Percentiles rank a stretch among this genome's conserved stretches.
phyloP scores from a whole-genome alignment of 2,888 invertebrate genomes.

The Coelinius sp. region DNA sequence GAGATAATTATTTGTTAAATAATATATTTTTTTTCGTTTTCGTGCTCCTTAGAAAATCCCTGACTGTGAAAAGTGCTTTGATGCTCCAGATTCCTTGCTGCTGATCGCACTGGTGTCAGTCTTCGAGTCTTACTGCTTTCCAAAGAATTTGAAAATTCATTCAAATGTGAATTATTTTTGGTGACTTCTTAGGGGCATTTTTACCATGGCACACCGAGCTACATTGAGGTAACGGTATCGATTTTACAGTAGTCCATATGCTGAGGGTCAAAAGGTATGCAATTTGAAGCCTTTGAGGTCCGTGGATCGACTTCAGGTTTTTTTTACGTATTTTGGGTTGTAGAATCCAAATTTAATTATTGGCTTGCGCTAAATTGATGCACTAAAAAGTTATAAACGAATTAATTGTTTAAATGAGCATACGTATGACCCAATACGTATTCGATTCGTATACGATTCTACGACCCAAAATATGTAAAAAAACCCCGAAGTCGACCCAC shows the following conservation, averaged over 20 bases:
- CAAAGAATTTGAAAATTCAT: constrained; percentile 32
- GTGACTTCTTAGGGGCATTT: not conserved
- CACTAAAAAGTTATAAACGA: no score
- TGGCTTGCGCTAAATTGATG: no score
- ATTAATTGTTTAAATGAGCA: no score
- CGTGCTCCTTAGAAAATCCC: constrained; percentile 9
- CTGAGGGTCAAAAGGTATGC: no score
- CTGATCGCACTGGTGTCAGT: constrained; percentile 38
- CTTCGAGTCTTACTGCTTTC: constrained; percentile 48
- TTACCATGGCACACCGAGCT: not conserved
- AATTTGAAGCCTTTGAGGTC: no score
- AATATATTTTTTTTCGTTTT: not conserved
- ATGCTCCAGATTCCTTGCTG: constrained; percentile 23
- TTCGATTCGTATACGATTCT: no score
- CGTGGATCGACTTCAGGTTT: no score
- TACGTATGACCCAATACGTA: no score
- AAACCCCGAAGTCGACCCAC: no score
- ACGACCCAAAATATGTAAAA: no score
- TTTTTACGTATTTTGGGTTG: no score
- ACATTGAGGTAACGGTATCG: not conserved
- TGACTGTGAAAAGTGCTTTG: constrained; percentile 20
- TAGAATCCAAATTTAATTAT: no score
- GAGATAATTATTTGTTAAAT: constrained; percentile 16
- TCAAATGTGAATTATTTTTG: constrained; percentile 6
- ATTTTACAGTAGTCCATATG: not conserved